These are phyloP conservation scores for Aphelenchoides fujianensis DNA, from an alignment of 1,140 invertebrate genomes.

Conservation along the genomic window DNA sequence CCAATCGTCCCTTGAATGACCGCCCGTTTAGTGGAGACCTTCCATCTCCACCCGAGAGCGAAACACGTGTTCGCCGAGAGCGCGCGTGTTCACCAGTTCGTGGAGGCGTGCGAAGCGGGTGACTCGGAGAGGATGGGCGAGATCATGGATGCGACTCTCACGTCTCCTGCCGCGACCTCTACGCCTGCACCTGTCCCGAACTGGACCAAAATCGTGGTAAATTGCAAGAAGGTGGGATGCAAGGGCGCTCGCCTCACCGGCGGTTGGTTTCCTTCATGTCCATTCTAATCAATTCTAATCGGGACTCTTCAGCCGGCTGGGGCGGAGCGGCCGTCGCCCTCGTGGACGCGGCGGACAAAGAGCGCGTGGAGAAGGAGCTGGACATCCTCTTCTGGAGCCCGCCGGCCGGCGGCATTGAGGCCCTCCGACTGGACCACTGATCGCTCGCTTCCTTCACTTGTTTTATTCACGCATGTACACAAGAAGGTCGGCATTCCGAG, in stretches of 20 bases:
- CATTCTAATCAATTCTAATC: not conserved
- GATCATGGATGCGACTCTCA: constrained; percentile 87
- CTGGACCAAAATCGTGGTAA: constrained; percentile 78
- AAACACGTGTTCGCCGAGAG: constrained; percentile 80
- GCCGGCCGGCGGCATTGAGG: constrained; percentile 45
- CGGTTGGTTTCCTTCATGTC: too few species aligned
- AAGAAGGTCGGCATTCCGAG: too few species aligned
- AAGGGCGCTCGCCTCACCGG: constrained; percentile 86
- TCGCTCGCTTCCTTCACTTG: not conserved
- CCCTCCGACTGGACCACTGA: constrained; percentile 8
- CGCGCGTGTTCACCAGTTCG: constrained; percentile 74
- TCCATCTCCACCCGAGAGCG: constrained; percentile 79
- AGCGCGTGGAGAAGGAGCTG: constrained; percentile 65
- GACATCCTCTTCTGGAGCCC: constrained; percentile 55
- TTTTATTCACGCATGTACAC: not conserved
- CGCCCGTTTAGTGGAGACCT: constrained; percentile 64
- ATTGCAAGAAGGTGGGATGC: constrained; percentile 72
- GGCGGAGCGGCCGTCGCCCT: constrained; percentile 90
- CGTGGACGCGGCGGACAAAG: constrained; percentile 66
- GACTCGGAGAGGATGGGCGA: constrained; percentile 71
- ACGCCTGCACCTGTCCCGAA: constrained; percentile 87
- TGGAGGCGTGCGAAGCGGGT: constrained; percentile 68
- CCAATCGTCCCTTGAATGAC: constrained; percentile 4
- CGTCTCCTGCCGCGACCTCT: constrained; percentile 76
- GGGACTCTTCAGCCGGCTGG: too few species aligned